Evolutionary conservation across 2,797 vertebrate genomes (phyloP), one percentile per base, ranked within the genome.

Genomic region (Mionectes olivaceus): DNA sequence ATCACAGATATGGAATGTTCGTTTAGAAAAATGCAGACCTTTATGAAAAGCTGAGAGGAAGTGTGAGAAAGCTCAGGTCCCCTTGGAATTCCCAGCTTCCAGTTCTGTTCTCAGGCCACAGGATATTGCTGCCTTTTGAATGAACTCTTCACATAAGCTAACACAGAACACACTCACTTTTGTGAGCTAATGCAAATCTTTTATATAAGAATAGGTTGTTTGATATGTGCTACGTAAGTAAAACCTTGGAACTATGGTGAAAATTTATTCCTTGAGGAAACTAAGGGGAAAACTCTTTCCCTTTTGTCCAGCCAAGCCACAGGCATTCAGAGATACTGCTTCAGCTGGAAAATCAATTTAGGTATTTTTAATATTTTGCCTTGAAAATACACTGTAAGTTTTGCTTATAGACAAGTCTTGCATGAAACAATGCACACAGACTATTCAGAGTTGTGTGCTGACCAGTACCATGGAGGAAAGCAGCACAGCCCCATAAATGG

Each of bases 121-220:
- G 93, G 86, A 85, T 90, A 80, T 65, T 77, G 46, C 52, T 95
- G 77, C 68, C 91, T 94, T 87, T 91, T 77, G 82, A 68, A 91
- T 89, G 60, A 93, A 83, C 86, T 61, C 78, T 81, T 87, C 95
- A 52, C 35, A 15, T 80, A 87, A 77, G n/a, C 56, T 87, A 84
- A 76, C 81, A 35, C 64, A 91, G 81, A 79, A 80, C 83, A 90
- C 5, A 1, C 53, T 68, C 73, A 46, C 77, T 84, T 53, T 6
- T 39, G 49, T 77, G 60, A 95, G 64, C 74, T 89, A 69, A 76
- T 37, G 33, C 74, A 83, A 50, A 69, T n/a, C 63, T 84, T 88
- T 30, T 22, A 19, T 49, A 21, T 74, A 84, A 65, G 37, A 83
- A 50, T 10, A 80, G 49, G 50, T 69, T 67, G 56, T 90, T 63